These are phyloP conservation scores for Shargacucullia verbasci DNA, from an alignment of 2,888 invertebrate genomes.

Conservation along the genomic window DNA sequence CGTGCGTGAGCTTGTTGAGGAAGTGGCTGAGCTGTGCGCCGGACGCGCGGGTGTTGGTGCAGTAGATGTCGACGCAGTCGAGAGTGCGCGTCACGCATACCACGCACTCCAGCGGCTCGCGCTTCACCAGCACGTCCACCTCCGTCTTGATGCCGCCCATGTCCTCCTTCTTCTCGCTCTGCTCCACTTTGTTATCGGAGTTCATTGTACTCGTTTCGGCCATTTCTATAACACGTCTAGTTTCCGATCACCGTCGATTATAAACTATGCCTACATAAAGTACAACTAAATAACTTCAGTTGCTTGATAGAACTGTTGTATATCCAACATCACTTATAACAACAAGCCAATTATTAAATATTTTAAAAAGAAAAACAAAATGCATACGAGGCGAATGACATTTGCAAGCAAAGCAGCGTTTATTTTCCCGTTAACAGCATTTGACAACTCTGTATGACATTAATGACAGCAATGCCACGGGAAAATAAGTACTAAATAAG, in stretches of 20 bases:
- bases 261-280: slow-evolving; percentile 9
- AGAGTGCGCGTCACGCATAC: slow-evolving; percentile 70
- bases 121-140: slow-evolving; percentile 71
- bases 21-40: slow-evolving; percentile 71
- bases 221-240: slow-evolving; percentile 63
- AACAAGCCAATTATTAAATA: slow-evolving; percentile 39
- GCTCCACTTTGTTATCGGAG: slow-evolving; percentile 64
- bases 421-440: slow-evolving; percentile 48
- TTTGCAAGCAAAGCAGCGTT: slow-evolving; percentile 42
- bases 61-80: slow-evolving; percentile 69
- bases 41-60: slow-evolving; percentile 65
- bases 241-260: slow-evolving; percentile 20
- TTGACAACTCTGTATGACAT: background rate
- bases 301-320: slow-evolving; percentile 10
- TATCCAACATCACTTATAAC: slow-evolving; percentile 35
- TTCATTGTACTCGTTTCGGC: slow-evolving; percentile 75
- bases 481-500: background rate
- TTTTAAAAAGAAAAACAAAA: slow-evolving; percentile 53
- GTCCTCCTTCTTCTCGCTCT: slow-evolving; percentile 63
- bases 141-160: slow-evolving; percentile 68
- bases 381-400: slow-evolving; percentile 56
- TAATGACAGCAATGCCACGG: slow-evolving; percentile 9
- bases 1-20: slow-evolving; percentile 71
- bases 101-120: slow-evolving; percentile 76
- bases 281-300: slow-evolving; percentile 18